Base-by-base conservation (phyloP, 2,797 vertebrate genomes). In the Odontamblyopus lacepedii region DNA sequence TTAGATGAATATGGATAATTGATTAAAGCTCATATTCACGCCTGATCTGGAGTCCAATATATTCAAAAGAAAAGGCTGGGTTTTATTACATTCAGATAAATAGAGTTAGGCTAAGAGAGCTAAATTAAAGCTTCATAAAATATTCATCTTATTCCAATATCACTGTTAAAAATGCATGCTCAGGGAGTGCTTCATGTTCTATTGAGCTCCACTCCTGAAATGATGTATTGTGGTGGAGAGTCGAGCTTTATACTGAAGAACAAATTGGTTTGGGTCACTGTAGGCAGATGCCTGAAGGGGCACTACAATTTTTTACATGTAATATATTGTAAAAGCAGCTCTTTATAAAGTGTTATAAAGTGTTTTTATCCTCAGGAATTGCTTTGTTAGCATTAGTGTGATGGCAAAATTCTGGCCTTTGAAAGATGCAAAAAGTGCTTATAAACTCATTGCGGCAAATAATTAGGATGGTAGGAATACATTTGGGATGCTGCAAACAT, bases 1-100 rank as follows among this genome's bases (percentile, higher is more conserved):
- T 41, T 70, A 64, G 56, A 41, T 44, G 62, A 80, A 70, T 53
- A 26, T 53, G n/a, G 68, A 60, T 77, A 75, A 78, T 75, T 86
- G 74, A 80, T 77, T 72, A 32, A 18, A 55, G 69, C 77, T 29
- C 56, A 70, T 63, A n/a, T 83, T 72, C 62, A 72, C 12, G 27
- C 69, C 51, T 2, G 63, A 55, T 65, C 50, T 75, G 69, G 30
- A 38, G 72, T 77, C 41, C 60, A 61, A 5, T 63, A 50, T 26
- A 53, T 65, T 73, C 66, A 6, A 4, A 69, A 60, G 77, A 78
- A 74, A 72, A 79, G 67, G 74, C 77, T 60, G 56, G 62, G 65
- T 75, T 66, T 61, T 32, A 69, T 82, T 62, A 76, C 55, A 13
- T 6, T 53, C 61, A 19, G 55, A 68, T 75, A 29, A 71, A 76